Percentiles rank a stretch among this genome's conserved stretches.
These are phyloP conservation scores for Craniophora ligustri DNA, from an alignment of 2,888 invertebrate genomes.

Conservation along the genomic window DNA sequence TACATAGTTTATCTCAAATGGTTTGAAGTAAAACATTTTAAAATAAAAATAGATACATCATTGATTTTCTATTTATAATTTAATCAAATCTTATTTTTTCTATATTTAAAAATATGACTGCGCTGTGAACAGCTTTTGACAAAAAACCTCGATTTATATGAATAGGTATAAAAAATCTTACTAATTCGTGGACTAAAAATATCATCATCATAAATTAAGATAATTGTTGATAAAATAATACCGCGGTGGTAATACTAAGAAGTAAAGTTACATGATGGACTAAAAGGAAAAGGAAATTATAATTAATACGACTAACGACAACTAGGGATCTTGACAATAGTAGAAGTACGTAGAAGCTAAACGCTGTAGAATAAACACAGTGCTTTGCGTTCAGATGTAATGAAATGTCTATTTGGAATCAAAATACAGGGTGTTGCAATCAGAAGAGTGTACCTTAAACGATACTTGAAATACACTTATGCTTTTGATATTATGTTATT, in stretches of 20 bases:
- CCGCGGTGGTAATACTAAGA: conserved; percentile 46
- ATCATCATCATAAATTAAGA: conserved; percentile 23
- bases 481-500: conserved; percentile 34
- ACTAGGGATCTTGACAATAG: conserved; percentile 86
- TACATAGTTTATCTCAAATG: conserved; percentile 9
- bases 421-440: conserved; percentile 78
- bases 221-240: conserved; percentile 36
- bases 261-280: conserved; percentile 45
- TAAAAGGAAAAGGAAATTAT: conserved; percentile 50
- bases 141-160: conserved; percentile 26
- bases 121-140: conserved; percentile 18
- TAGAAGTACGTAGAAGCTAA: conserved; percentile 84
- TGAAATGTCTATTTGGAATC: conserved; percentile 62
- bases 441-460: conserved; percentile 68
- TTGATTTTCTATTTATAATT: conserved; percentile 34
- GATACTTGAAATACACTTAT: conserved; percentile 60
- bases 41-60: not conserved
- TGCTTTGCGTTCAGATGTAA: conserved; percentile 74
- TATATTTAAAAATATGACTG: conserved; percentile 16
- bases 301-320: conserved; percentile 66
- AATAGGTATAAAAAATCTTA: conserved; percentile 25
- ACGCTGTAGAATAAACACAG: conserved; percentile 77
- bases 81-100: conserved; percentile 5
- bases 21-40: conserved; percentile 14
- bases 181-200: conserved; percentile 28